Evolutionary conservation across 2,888 invertebrate species (phyloP).

Genomic region (Arctia plantaginis): DNA sequence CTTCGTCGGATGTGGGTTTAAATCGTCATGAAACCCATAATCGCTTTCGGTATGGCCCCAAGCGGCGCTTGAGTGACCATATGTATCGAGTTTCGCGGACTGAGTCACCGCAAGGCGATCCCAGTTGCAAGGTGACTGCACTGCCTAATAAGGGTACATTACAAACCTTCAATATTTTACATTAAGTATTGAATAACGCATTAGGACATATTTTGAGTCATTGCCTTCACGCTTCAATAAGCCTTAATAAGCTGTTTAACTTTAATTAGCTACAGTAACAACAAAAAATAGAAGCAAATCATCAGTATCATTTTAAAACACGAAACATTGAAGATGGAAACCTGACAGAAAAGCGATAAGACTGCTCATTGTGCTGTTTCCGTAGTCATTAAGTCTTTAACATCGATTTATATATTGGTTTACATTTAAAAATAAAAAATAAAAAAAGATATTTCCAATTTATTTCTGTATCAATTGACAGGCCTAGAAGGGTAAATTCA

Average conservation of each 20-base stretch:
- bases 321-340: neutral
- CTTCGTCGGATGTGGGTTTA: too few species aligned
- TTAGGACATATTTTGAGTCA: slow-evolving; percentile 42
- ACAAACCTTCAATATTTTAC: slow-evolving; percentile 53
- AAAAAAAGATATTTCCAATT: too few species aligned
- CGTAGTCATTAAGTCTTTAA: neutral
- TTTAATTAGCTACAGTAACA: neutral
- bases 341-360: neutral
- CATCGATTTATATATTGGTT: neutral
- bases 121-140: slow-evolving; percentile 67
- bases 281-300: neutral
- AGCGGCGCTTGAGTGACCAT: slow-evolving; percentile 52
- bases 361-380: neutral
- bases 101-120: slow-evolving; percentile 75
- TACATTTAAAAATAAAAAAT: neutral
- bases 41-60: slow-evolving; percentile 28
- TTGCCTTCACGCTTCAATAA: slow-evolving; percentile 22
- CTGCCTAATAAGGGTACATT: slow-evolving; percentile 56
- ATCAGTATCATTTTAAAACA: neutral
- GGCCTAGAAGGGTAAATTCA: too few species aligned
- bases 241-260: neutral
- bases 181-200: slow-evolving; percentile 46
- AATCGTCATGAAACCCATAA: slow-evolving; percentile 6
- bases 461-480: too few species aligned
- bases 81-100: slow-evolving; percentile 53